phyloP scores from a whole-genome alignment of 2,113 vertebrate species.

The Psilopsiagon aymara region DNA sequence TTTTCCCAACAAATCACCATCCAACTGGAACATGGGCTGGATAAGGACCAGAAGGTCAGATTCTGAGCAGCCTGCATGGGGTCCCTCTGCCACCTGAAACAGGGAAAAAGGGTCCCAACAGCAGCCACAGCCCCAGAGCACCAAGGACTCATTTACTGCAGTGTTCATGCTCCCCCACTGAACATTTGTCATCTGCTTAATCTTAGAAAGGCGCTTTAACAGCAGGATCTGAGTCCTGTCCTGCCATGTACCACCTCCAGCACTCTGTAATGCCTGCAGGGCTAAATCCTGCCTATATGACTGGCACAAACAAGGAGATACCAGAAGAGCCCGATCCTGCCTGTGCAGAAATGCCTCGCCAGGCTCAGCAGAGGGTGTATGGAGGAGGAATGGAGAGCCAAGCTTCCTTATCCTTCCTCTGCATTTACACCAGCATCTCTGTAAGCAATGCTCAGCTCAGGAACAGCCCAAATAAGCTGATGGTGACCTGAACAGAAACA shows the following conservation, averaged over 20 bases:
- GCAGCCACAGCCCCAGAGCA: neutral
- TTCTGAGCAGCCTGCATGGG: fast-evolving
- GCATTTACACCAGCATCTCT: neutral
- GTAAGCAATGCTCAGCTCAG: neutral
- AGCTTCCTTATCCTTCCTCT: neutral
- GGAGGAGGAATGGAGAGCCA: neutral
- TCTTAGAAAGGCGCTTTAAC: neutral
- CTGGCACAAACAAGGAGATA: neutral
- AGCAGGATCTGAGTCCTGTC: neutral
- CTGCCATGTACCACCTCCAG: neutral
- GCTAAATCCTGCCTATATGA: neutral
- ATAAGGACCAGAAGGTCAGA: neutral
- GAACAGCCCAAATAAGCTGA: neutral
- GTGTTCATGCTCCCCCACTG: fast-evolving
- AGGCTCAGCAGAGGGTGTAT: fast-evolving
- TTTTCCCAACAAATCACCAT: neutral
- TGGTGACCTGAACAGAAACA: neutral
- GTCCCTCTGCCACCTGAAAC: neutral
- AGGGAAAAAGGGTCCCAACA: neutral
- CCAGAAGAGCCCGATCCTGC: neutral
- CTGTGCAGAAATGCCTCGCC: fast-evolving
- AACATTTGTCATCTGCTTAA: fast-evolving
- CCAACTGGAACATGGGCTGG: neutral
- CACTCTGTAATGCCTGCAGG: fast-evolving
- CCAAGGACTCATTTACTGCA: neutral